phyloP scores from a whole-genome alignment of 2,888 invertebrate genomes.

The Ryuthela nishihirai region DNA sequence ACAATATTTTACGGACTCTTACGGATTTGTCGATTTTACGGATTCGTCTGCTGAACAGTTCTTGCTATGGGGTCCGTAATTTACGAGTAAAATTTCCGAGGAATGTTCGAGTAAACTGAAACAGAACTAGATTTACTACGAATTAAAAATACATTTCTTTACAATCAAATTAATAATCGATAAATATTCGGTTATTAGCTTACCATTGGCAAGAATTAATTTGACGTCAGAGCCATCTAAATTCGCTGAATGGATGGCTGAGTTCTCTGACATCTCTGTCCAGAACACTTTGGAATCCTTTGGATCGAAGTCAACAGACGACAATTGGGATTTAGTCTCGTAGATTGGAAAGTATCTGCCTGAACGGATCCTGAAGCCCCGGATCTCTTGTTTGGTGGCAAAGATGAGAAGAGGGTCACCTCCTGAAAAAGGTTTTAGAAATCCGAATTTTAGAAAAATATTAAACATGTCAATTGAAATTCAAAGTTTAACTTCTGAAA shows the following conservation, averaged over 20 bases:
- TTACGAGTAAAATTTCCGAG: no score
- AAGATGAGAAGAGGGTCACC: slow-evolving; percentile 64
- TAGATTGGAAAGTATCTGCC: slow-evolving; percentile 27
- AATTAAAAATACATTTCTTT: no score
- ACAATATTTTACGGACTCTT: no score
- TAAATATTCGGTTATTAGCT: neutral
- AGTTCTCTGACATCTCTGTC: slow-evolving; percentile 68
- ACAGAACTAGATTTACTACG: no score
- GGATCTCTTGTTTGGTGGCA: slow-evolving; percentile 50
- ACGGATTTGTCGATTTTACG: no score
- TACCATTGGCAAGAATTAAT: slow-evolving; percentile 54
- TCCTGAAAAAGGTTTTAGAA: slow-evolving; percentile 1
- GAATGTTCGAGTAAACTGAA: no score
- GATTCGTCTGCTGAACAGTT: no score
- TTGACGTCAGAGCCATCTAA: slow-evolving; percentile 62
- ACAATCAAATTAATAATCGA: neutral
- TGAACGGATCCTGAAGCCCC: slow-evolving; percentile 58
- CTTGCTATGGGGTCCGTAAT: no score
- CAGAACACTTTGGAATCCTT: slow-evolving; percentile 65
- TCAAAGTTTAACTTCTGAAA: no score
- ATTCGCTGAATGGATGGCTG: slow-evolving; percentile 64
- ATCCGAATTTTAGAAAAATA: no score
- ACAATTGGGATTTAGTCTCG: slow-evolving; percentile 48
- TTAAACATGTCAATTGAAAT: no score
- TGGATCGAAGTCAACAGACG: slow-evolving; percentile 65